Base-by-base conservation (phyloP, 2,797 vertebrate genomes). In the Leptodactylus fallax region DNA sequence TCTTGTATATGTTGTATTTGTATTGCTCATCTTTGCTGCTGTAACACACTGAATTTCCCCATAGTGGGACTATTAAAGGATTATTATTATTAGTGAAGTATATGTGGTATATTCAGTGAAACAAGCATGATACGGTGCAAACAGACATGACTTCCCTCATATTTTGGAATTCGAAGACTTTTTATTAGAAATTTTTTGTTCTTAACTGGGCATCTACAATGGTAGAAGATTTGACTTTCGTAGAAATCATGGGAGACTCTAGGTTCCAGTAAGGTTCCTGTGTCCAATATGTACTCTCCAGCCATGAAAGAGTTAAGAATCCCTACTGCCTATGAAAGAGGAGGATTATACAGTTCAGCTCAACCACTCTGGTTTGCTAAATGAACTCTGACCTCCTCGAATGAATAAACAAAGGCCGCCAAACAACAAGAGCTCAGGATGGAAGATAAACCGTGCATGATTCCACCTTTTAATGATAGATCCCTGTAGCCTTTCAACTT, bases 381-480 rank as follows among this genome's bases (percentile, higher is more conserved):
- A 79, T 85, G 78, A 71, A 83, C 86, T 88, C 45, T 0, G 0
- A 86, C 21, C 53, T 55, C 2, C 0, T 85, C 85, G 85, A 88
- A 92, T 91, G 90, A 90, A 89, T 90, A 90, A 90, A 89, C 88
- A 89, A 89, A 89, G 88, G 72, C 79, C 0, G 19, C 84, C 80
- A 86, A 86, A 89, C 87, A 86, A 86, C 88, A 89, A 86, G 88
- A 83, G 79, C 85, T 86, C 71, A 86, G 13, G 79, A 86, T 86
- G 79, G 79, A 86, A 89, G 88, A 89, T 89, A 89, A 89, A 89
- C 84, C 88, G 72, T 71, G 88, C 85, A 72, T 86, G 88, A 89
- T 89, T 83, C 88, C 45, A 89, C 84, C 88, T 86, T 86, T 81
- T 89, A 89, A 89, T 89, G 88, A 89, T 86, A 89, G 88, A 89